A percentile compares a stretch with the other conserved stretches of the same genome.
phyloP scores from a whole-genome alignment of 2,113 vertebrate species.

The Zosterops pallidus region DNA sequence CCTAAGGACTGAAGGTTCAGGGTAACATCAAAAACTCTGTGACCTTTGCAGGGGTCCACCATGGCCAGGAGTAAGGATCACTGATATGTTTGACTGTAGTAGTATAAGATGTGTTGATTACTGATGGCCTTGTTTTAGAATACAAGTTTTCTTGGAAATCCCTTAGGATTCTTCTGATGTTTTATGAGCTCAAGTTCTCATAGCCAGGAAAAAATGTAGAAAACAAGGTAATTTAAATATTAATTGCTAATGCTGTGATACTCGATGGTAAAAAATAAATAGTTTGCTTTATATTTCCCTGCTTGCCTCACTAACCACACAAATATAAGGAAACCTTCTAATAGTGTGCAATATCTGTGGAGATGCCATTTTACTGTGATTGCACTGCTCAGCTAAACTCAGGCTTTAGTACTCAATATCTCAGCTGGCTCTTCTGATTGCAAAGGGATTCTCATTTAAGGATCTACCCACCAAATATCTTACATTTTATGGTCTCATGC shows the following conservation, averaged over 20 bases:
- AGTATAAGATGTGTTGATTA: background rate
- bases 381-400: background rate
- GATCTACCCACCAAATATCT: background rate
- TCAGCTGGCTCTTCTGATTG: background rate
- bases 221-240: constrained; percentile 24
- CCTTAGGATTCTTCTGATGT: background rate
- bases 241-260: background rate
- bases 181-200: background rate
- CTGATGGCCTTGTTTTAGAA: background rate
- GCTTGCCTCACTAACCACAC: constrained; percentile 7
- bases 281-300: constrained; percentile 21
- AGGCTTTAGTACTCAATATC: background rate
- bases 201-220: background rate
- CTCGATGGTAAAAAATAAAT: constrained; percentile 11
- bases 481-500: background rate
- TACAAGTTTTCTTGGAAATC: background rate
- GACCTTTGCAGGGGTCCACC: background rate
- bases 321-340: constrained; percentile 1
- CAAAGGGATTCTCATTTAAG: background rate
- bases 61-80: background rate
- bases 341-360: background rate
- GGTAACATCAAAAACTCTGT: background rate
- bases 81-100: background rate
- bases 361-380: background rate
- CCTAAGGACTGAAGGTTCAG: background rate